These are phyloP conservation scores for Tethya wilhelma DNA, from an alignment of 37 sponge, comb jelly and placozoan genomes.

Conservation along the genomic window DNA sequence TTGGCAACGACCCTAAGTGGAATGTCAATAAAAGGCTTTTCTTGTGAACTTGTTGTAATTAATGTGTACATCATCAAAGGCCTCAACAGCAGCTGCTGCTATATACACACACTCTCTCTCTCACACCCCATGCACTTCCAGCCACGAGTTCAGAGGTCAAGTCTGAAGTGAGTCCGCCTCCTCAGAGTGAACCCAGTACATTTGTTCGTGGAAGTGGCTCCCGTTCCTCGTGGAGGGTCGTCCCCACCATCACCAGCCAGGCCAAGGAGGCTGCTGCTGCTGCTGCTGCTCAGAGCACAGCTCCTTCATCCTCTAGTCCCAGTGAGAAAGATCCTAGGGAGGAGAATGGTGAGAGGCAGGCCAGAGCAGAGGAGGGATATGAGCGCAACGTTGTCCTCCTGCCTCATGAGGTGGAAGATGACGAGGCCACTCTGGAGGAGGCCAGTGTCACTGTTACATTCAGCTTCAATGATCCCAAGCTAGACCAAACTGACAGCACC, in stretches of 20 bases:
- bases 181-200: not conserved
- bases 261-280: not conserved
- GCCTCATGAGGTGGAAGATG: conserved; percentile 5
- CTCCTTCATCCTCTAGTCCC: too few species aligned
- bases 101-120: too few species aligned
- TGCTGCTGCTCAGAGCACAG: not conserved
- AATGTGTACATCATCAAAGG: too few species aligned
- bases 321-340: not conserved
- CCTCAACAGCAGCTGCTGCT: too few species aligned
- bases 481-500: too few species aligned
- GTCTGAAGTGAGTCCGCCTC: too few species aligned
- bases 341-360: not conserved
- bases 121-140: too few species aligned
- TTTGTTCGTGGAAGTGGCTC: conserved; percentile 11
- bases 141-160: too few species aligned
- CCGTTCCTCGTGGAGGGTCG: conserved; percentile 23
- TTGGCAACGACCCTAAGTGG: too few species aligned
- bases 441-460: not conserved
- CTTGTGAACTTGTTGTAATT: too few species aligned
- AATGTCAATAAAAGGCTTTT: too few species aligned
- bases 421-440: not conserved
- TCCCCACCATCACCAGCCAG: not conserved
- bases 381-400: not conserved
- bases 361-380: not conserved
- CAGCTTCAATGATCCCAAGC: too few species aligned